These are phyloP conservation scores for Cyclophora albipunctata DNA, from an alignment of 2,888 invertebrate genomes.

Conservation along the genomic window DNA sequence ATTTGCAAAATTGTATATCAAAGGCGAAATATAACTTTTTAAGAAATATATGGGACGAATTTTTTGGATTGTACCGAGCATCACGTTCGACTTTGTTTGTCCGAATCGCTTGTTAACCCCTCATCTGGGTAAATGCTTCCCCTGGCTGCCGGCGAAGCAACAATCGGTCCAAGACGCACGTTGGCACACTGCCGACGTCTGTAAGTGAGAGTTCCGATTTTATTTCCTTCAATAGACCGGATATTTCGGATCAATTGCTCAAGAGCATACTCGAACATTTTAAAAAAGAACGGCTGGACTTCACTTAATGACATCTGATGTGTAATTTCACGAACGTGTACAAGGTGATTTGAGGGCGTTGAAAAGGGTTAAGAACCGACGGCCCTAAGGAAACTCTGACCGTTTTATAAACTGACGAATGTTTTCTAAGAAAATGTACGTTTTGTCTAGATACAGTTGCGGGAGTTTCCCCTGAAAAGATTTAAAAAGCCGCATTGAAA, in stretches of 20 bases:
- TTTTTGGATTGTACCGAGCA: too few relatives aligned
- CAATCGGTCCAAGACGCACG: slow-evolving; percentile 17
- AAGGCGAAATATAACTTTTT: too few relatives aligned
- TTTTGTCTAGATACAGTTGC: slow-evolving; percentile 18
- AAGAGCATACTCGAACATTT: slow-evolving; percentile 16
- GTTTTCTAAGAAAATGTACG: slow-evolving; percentile 14
- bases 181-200: slow-evolving; percentile 24
- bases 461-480: neutral
- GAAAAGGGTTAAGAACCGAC: slow-evolving; percentile 14
- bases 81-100: too few relatives aligned
- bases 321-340: neutral
- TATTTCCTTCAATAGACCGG: slow-evolving; percentile 23
- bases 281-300: slow-evolving; percentile 12
- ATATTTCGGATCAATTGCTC: slow-evolving; percentile 24
- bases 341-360: neutral
- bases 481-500: slow-evolving; percentile 26
- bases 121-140: too few relatives aligned
- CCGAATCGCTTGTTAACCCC: too few relatives aligned
- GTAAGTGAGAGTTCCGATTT: slow-evolving; percentile 23
- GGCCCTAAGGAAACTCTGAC: slow-evolving; percentile 11
- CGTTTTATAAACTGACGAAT: slow-evolving; percentile 22
- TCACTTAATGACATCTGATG: slow-evolving; percentile 5
- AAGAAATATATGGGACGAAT: too few relatives aligned
- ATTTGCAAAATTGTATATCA: too few relatives aligned
- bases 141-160: slow-evolving; percentile 3